These are phyloP conservation scores for Darevskia mixta DNA, from an alignment of 2,797 vertebrate species.

Conservation along the genomic window DNA sequence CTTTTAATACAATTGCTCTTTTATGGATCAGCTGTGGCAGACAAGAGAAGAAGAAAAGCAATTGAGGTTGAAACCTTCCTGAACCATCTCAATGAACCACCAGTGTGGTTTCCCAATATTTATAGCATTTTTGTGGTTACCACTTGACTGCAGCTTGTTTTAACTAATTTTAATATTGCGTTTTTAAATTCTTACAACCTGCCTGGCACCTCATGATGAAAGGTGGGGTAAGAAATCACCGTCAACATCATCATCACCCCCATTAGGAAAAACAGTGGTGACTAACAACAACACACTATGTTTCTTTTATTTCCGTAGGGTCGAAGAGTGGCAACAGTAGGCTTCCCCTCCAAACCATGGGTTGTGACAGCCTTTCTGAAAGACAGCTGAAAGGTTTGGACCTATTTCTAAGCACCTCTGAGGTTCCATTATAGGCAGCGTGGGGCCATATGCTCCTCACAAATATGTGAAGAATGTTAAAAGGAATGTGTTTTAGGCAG, in stretches of 20 bases:
- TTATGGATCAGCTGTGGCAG: neutral
- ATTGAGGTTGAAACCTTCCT: neutral
- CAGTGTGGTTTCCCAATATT: neutral
- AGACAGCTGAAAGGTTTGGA: slow-evolving; percentile 76
- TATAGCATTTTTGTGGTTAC: neutral
- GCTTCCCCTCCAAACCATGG: slow-evolving; percentile 75
- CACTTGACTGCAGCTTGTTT: no score
- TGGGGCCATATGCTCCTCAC: neutral
- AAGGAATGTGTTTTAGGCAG: neutral
- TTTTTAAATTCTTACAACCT: no score
- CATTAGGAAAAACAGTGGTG: neutral
- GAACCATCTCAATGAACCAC: neutral
- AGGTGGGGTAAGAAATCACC: no score
- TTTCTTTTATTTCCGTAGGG: slow-evolving; percentile 64
- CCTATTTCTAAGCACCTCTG: neutral
- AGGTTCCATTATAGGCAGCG: neutral
- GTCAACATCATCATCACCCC: no score
- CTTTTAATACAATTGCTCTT: neutral
- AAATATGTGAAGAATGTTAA: neutral
- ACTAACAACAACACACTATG: neutral
- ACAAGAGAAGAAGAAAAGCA: neutral
- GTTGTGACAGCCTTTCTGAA: slow-evolving; percentile 72
- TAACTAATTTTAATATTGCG: no score
- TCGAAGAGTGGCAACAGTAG: slow-evolving; percentile 71
- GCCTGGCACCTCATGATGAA: no score